Percentiles rank a stretch among this genome's conserved stretches.
phyloP scores from a whole-genome alignment of 1,140 invertebrate species.

The Macrobrachium nipponense region DNA sequence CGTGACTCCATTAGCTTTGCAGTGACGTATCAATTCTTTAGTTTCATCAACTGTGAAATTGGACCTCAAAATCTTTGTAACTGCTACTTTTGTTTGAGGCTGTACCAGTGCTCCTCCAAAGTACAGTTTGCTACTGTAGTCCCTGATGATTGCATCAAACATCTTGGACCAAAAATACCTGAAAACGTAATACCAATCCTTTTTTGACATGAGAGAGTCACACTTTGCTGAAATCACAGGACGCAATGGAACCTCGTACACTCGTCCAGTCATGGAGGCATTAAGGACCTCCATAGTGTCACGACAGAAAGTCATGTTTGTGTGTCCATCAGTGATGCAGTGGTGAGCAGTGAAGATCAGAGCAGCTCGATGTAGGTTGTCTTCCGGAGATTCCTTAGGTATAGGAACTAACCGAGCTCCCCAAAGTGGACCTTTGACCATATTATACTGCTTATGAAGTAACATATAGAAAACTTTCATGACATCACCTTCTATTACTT shows the following conservation, averaged over 20 bases:
- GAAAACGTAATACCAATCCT: conserved; percentile 2
- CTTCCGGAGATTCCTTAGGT: background rate
- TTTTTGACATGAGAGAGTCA: background rate
- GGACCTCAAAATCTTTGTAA: conserved; percentile 2
- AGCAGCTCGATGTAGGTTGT: background rate
- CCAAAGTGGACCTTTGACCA: background rate
- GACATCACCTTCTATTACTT: background rate
- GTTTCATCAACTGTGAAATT: background rate
- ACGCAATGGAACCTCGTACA: background rate
- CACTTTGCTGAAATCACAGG: background rate
- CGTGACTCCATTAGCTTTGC: conserved; percentile 10
- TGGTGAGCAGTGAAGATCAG: background rate
- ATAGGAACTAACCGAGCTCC: background rate
- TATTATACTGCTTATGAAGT: background rate
- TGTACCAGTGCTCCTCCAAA: conserved; percentile 15
- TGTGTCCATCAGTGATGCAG: conserved; percentile 5
- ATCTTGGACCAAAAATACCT: conserved; percentile 5
- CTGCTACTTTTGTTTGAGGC: conserved; percentile 4
- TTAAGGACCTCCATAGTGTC: background rate
- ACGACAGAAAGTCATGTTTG: background rate
- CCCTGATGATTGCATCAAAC: background rate
- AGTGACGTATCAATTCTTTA: background rate
- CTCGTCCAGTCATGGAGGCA: background rate
- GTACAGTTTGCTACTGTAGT: conserved; percentile 23
- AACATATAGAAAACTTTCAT: background rate